These are phyloP conservation scores for Limnodromus scolopaceus DNA, from an alignment of 2,797 vertebrate species.

Conservation along the genomic window DNA sequence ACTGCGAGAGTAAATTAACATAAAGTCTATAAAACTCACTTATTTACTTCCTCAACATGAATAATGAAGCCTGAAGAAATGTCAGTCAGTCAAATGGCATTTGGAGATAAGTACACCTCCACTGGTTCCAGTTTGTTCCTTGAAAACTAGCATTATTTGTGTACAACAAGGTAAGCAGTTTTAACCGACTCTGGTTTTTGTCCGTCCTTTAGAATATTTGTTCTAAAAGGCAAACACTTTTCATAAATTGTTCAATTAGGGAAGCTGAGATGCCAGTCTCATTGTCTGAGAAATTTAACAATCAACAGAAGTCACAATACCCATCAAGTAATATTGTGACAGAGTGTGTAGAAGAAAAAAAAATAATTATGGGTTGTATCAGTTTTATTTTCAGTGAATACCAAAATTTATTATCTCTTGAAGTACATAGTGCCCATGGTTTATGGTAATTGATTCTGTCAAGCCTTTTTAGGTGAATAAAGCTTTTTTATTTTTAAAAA, in stretches of 20 bases:
- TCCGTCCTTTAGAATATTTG: not conserved
- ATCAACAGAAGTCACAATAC: not conserved
- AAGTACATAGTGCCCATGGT: not conserved
- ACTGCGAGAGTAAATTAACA: not conserved
- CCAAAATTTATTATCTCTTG: not conserved
- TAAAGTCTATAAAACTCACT: conserved; percentile 16
- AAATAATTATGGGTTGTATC: not conserved
- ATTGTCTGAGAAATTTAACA: not conserved
- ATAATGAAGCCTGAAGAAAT: conserved; percentile 43
- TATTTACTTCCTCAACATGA: not conserved
- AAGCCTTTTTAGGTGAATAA: not conserved
- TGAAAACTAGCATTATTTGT: conserved; percentile 13
- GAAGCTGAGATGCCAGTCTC: not conserved
- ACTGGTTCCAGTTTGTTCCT: not conserved
- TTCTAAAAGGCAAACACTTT: not conserved
- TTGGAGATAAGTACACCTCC: not conserved
- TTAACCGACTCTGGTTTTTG: not conserved
- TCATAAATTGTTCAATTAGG: not conserved
- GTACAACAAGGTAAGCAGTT: not conserved
- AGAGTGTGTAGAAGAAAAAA: not conserved
- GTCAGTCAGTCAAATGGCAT: not conserved
- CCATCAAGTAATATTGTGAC: not conserved
- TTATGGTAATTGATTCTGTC: not conserved
- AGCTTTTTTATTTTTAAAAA: not conserved
- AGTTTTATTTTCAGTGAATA: not conserved